Evolutionary conservation across 2,113 vertebrate genomes (phyloP).

Genomic region (Gasterosteus aculeatus): DNA sequence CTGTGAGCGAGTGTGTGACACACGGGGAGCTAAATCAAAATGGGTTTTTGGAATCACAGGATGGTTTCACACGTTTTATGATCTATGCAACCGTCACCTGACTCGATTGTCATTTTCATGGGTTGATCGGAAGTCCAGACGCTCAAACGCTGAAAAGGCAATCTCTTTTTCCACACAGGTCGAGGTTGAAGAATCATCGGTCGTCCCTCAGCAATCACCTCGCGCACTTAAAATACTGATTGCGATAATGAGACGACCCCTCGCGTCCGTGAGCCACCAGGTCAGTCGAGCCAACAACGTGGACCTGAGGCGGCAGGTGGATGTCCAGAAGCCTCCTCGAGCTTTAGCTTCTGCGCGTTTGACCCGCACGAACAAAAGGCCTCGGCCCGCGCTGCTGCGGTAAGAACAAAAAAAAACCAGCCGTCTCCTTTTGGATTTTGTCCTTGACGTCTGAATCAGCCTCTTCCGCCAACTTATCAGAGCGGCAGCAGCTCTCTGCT

Average conservation of each 20-base stretch:
- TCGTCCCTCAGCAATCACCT: neutral
- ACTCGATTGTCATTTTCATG: no score
- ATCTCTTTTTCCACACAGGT: neutral
- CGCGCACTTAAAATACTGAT: conserved; percentile 2
- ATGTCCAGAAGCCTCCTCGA: no score
- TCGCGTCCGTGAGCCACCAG: neutral
- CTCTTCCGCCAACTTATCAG: conserved; percentile 67
- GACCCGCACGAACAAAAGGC: conserved; percentile 17
- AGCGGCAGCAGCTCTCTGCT: conserved; percentile 64
- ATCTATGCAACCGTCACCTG: neutral
- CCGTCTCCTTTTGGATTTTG: conserved; percentile 17
- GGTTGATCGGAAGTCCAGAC: no score
- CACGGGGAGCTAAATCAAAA: neutral
- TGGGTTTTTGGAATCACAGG: neutral
- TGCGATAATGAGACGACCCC: neutral
- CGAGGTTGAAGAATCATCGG: conserved; percentile 8
- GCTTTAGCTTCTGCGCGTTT: conserved; percentile 15
- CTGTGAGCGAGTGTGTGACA: neutral
- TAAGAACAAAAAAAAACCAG: neutral
- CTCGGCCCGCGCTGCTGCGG: conserved; percentile 1
- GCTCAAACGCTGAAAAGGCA: neutral
- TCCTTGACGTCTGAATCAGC: conserved; percentile 57
- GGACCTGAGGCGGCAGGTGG: neutral
- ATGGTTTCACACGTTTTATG: neutral
- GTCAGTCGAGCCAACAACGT: neutral